These are phyloP conservation scores for Antitype chi DNA, from an alignment of 2,888 invertebrate species.

Conservation along the genomic window DNA sequence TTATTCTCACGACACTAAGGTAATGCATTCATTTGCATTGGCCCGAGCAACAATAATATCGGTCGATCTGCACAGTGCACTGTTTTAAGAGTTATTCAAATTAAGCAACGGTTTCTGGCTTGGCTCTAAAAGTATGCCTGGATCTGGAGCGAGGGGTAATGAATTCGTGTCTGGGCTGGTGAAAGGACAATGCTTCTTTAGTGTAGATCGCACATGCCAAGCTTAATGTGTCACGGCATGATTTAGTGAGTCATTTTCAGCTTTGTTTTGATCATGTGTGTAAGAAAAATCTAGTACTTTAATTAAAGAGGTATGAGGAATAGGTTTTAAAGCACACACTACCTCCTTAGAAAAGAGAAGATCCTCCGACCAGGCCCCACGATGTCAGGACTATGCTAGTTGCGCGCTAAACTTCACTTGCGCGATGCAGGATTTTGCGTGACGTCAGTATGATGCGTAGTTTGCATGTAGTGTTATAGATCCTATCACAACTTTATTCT, in stretches of 20 bases:
- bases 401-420: too few species aligned
- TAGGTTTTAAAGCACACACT: too few species aligned
- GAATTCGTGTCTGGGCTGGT: slow-evolving; percentile 46
- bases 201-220: not conserved
- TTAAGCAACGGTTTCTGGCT: slow-evolving; percentile 56
- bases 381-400: too few species aligned
- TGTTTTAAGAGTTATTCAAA: slow-evolving; percentile 67
- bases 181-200: slow-evolving; percentile 28
- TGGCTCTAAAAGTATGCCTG: slow-evolving; percentile 50
- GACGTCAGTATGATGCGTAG: too few species aligned
- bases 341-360: too few species aligned
- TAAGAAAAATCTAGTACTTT: not conserved
- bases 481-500: not conserved
- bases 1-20: slow-evolving; percentile 80
- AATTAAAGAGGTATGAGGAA: too few species aligned
- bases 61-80: slow-evolving; percentile 60
- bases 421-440: too few species aligned
- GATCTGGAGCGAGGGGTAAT: slow-evolving; percentile 56
- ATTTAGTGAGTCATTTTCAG: not conserved
- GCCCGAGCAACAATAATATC: slow-evolving; percentile 78
- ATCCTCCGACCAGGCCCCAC: too few species aligned
- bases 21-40: slow-evolving; percentile 79
- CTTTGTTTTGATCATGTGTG: not conserved
- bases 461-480: too few species aligned
- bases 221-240: not conserved